Conservation (phyloP, 2,113 vertebrate genomes). For the Nothobranchius furzeri region DNA sequence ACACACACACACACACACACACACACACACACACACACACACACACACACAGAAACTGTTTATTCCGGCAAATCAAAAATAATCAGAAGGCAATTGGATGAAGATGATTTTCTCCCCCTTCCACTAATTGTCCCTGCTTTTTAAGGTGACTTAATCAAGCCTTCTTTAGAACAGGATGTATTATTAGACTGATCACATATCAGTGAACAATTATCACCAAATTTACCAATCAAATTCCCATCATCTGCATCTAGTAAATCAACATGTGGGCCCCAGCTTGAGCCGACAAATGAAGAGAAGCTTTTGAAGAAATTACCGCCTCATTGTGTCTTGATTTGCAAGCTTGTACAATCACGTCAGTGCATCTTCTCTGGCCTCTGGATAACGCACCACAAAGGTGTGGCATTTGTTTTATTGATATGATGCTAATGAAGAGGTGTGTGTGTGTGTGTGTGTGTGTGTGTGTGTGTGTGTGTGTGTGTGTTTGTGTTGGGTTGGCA, state of each 20-base stretch:
- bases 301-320: conserved; percentile 48
- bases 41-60: background rate
- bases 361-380: conserved; percentile 34
- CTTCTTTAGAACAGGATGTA: background rate
- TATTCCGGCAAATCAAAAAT: background rate
- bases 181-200: conserved; percentile 16
- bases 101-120: background rate
- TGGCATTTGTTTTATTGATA: conserved; percentile 45
- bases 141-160: conserved; percentile 4
- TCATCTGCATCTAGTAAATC: conserved; percentile 58
- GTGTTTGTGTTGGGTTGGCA: background rate
- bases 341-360: conserved; percentile 59
- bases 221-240: conserved; percentile 57
- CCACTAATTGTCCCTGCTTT: background rate
- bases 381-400: conserved; percentile 58
- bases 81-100: background rate
- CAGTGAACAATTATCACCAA: conserved; percentile 28
- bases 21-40: background rate
- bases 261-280: conserved; percentile 34
- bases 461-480: conserved; percentile 6
- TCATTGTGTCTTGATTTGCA: conserved; percentile 67
- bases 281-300: conserved; percentile 44
- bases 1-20: too few relatives aligned
- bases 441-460: too few relatives aligned
- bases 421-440: conserved; percentile 45